phyloP scores from a whole-genome alignment of 2,888 invertebrate species.

The Mythimna loreyi region DNA sequence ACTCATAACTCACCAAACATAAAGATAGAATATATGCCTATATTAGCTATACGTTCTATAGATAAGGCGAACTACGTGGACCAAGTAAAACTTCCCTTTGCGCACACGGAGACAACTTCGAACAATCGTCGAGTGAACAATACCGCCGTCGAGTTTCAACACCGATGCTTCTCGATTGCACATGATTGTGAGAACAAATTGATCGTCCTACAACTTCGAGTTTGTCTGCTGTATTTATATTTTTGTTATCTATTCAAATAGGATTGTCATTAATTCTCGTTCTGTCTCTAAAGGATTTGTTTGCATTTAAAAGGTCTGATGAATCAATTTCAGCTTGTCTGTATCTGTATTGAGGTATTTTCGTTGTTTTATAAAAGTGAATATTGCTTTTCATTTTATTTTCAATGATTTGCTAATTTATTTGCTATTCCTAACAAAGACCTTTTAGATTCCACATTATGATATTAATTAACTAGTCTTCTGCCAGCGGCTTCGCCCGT shows the following conservation, averaged over 20 bases:
- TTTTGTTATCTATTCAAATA: conserved; percentile 47
- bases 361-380: conserved; percentile 7
- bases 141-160: conserved; percentile 50
- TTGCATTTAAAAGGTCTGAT: conserved; percentile 35
- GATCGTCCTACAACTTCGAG: conserved; percentile 56
- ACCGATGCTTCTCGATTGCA: conserved; percentile 63
- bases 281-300: conserved; percentile 31
- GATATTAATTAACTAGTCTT: neutral
- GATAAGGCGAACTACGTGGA: conserved; percentile 43
- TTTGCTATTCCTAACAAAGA: neutral
- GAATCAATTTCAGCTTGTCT: conserved; percentile 19
- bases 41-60: conserved; percentile 15
- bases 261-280: conserved; percentile 43
- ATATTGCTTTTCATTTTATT: neutral
- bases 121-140: conserved; percentile 60
- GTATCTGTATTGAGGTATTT: neutral
- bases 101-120: conserved; percentile 50
- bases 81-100: conserved; percentile 59
- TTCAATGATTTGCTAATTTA: neutral
- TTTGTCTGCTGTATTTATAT: conserved; percentile 32
- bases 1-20: conserved; percentile 10
- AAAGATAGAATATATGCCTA: conserved; percentile 6
- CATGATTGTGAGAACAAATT: conserved; percentile 60
- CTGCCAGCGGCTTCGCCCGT: too few species aligned
- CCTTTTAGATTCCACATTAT: neutral